phyloP scores from a whole-genome alignment of 2,888 invertebrate species.

The Melolontha melolontha region DNA sequence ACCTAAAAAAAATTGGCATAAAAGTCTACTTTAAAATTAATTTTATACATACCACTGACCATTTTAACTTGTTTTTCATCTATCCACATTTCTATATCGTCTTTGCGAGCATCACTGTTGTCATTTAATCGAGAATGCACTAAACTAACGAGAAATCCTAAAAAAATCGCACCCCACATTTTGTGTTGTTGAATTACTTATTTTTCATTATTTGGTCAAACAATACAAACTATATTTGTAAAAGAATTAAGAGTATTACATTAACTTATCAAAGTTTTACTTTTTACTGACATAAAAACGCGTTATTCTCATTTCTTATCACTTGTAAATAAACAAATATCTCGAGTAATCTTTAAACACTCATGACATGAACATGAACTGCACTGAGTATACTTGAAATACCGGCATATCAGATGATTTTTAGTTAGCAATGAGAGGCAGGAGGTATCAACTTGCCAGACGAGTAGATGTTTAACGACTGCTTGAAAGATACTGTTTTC shows the following conservation, averaged over 20 bases:
- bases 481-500: too few species aligned
- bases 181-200: background rate
- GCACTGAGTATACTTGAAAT: too few species aligned
- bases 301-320: constrained; percentile 25
- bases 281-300: constrained; percentile 2
- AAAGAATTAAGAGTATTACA: background rate
- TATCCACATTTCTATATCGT: constrained; percentile 88
- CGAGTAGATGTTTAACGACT: too few species aligned
- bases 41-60: constrained; percentile 81
- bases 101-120: constrained; percentile 63
- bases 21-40: constrained; percentile 16
- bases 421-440: too few species aligned
- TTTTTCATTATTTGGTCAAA: constrained; percentile 12
- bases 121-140: constrained; percentile 58
- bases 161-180: constrained; percentile 11
- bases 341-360: too few species aligned
- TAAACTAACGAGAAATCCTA: background rate
- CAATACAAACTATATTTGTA: background rate
- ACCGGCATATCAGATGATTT: too few species aligned
- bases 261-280: constrained; percentile 5
- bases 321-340: constrained; percentile 29
- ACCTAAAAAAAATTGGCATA: constrained; percentile 68
- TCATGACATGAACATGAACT: too few species aligned
- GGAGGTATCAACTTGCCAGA: too few species aligned
- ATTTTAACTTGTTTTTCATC: constrained; percentile 91